phyloP scores from a whole-genome alignment of 2,888 invertebrate species.

The Nomada ruficornis region DNA sequence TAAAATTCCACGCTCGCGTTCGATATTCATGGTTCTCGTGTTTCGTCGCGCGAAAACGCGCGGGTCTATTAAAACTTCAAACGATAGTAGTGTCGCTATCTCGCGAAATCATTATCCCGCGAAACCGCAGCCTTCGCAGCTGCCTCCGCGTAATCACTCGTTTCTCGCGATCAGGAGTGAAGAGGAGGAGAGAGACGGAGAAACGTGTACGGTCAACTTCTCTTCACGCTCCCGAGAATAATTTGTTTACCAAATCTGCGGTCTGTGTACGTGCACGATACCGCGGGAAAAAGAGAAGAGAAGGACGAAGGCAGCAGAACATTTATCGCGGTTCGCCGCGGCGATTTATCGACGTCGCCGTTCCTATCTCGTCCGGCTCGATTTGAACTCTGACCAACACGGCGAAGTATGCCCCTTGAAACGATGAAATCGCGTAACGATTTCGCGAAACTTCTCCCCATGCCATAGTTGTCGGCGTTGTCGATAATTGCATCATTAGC shows the following conservation, averaged over 20 bases:
- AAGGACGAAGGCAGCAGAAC: conserved; percentile 63
- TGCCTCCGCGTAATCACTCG: conserved; percentile 60
- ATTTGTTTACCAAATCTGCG: conserved; percentile 73
- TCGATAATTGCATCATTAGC: background rate
- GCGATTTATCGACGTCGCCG: conserved; percentile 73
- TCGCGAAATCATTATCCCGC: conserved; percentile 64
- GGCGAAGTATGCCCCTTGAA: conserved; percentile 46
- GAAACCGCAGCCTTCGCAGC: conserved; percentile 60
- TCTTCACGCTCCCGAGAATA: conserved; percentile 53
- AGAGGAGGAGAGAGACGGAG: background rate
- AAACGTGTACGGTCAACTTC: background rate
- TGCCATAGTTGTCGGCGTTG: conserved; percentile 9
- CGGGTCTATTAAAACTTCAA: conserved; percentile 45
- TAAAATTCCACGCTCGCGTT: background rate
- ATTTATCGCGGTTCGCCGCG: conserved; percentile 71
- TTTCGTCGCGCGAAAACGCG: background rate
- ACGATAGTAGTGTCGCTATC: conserved; percentile 52
- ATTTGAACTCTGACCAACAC: conserved; percentile 71
- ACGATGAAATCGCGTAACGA: conserved; percentile 63
- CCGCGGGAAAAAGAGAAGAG: conserved; percentile 47
- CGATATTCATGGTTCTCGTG: background rate
- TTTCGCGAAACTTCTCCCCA: conserved; percentile 15
- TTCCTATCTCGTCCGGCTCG: conserved; percentile 72
- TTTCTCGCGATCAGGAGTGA: conserved; percentile 41
- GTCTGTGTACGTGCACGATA: conserved; percentile 63